Conservation (phyloP, 2,888 invertebrate genomes). For the Caenorhabditis sinica region DNA sequence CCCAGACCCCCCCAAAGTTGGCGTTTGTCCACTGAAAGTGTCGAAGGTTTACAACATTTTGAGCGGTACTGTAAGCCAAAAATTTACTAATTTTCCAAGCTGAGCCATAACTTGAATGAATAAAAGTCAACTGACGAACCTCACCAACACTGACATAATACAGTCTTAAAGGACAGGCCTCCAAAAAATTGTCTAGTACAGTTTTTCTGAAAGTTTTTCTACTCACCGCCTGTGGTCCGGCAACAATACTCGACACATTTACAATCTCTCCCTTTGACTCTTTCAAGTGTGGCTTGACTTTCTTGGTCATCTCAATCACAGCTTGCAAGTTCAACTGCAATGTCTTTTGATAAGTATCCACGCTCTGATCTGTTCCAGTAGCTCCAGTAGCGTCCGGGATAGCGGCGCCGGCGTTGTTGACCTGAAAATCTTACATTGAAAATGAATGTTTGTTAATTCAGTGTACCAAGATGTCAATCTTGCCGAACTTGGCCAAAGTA, state of each 20-base stretch:
- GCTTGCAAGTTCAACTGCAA: slow-evolving; percentile 20
- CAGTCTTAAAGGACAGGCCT: too few species aligned
- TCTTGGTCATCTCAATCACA: slow-evolving; percentile 40
- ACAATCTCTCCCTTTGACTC: slow-evolving; percentile 43
- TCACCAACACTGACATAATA: too few species aligned
- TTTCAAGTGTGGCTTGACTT: slow-evolving; percentile 20
- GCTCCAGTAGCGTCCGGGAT: slow-evolving; percentile 12
- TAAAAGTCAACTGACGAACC: too few species aligned
- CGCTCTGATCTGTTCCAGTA: slow-evolving; percentile 12
- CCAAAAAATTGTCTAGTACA: too few species aligned
- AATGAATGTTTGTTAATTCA: neutral
- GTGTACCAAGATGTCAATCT: slow-evolving; percentile 33
- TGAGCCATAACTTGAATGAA: too few species aligned
- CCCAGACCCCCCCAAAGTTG: too few species aligned
- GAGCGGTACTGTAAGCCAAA: too few species aligned
- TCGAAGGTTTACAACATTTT: too few species aligned
- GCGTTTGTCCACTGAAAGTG: too few species aligned
- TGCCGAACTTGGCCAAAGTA: slow-evolving; percentile 26
- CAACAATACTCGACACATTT: slow-evolving; percentile 41
- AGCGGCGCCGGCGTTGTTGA: slow-evolving; percentile 36
- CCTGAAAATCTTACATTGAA: neutral
- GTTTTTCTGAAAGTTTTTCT: too few species aligned
- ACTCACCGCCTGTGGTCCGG: slow-evolving; percentile 24
- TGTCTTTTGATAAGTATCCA: slow-evolving; percentile 24
- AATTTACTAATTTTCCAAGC: too few species aligned